These are phyloP conservation scores for Pangasius larnaudii DNA, from an alignment of 2,797 vertebrate species.

Conservation along the genomic window DNA sequence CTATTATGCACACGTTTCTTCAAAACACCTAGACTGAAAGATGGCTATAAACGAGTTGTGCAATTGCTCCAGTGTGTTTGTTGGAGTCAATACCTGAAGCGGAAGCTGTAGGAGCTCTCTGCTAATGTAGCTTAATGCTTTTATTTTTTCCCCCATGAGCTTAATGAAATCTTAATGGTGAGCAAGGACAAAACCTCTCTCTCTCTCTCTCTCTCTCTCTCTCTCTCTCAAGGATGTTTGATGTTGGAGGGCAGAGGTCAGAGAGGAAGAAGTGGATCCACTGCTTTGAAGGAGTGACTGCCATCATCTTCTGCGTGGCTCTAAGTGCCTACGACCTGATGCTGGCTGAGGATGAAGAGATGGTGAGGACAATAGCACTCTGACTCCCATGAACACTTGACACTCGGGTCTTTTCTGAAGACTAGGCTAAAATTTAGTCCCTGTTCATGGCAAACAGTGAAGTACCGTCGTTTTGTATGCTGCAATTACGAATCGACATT, in stretches of 20 bases:
- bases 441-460: neutral
- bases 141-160: neutral
- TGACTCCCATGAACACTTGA: neutral
- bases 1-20: neutral
- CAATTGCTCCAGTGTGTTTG: neutral
- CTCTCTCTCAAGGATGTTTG: conserved; percentile 73
- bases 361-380: conserved; percentile 65
- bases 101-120: neutral
- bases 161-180: conserved; percentile 67
- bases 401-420: neutral
- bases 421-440: neutral
- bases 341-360: conserved; percentile 87
- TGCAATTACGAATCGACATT: too few relatives aligned
- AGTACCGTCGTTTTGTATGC: neutral
- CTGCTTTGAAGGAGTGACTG: conserved; percentile 96
- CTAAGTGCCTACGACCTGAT: conserved; percentile 96
- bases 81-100: neutral
- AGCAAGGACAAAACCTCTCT: conserved; percentile 30
- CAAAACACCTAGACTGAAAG: neutral
- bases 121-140: neutral
- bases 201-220: neutral
- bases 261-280: conserved; percentile 96
- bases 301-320: conserved; percentile 97
- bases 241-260: conserved; percentile 78
- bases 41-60: neutral